Evolutionary conservation across 2,797 vertebrate genomes (phyloP), one percentile per base, ranked within the genome.

Genomic region (Danio jaintianensis): DNA sequence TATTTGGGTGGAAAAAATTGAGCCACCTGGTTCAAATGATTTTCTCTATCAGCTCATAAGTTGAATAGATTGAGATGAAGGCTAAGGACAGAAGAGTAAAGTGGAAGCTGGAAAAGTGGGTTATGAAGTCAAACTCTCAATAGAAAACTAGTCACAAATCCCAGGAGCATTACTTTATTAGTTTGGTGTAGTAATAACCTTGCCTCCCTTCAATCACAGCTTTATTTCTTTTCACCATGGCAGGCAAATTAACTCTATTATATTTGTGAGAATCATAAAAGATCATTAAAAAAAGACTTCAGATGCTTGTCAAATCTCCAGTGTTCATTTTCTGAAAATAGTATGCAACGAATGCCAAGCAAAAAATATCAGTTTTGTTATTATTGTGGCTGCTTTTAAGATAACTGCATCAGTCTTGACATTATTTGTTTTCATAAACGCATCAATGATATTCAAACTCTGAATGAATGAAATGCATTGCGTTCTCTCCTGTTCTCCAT

Each of bases 51-150:
- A 43, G 53, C 10, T 71, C 9, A 50, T n/a, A 56, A 53, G 47
- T 43, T 50, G 15, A 79, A 61, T 62, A 62, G 66, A 69, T 79
- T 79, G 56, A 62, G 67, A 69, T 69, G 42, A 47, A 78, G 22
- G 22, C 52, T 56, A 47, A 75, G 75, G 45, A 56, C 71, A 59
- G 71, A 45, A 16, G n/a, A 58, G 52, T 20, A 45, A 56, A 22
- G 43, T 52, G 40, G 12, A 74, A 50, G 56, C 29, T 52, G 67
- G 45, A 71, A 71, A 79, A 71, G 56, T 79, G 47, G 56, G 56
- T 62, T 79, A 62, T 47, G 11, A 79, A 71, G 66, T 59, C 68
- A 43, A 22, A 59, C 36, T 69, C 42, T 68, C 64, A 78, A 20
- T 59, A 59, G 53, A 71, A 13, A 42, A 69, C 56, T 70, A 71